A percentile compares a stretch with the other conserved stretches of the same genome.
These are phyloP conservation scores for Lagorchestes hirsutus DNA, from an alignment of 2,797 vertebrate genomes.

Conservation along the genomic window DNA sequence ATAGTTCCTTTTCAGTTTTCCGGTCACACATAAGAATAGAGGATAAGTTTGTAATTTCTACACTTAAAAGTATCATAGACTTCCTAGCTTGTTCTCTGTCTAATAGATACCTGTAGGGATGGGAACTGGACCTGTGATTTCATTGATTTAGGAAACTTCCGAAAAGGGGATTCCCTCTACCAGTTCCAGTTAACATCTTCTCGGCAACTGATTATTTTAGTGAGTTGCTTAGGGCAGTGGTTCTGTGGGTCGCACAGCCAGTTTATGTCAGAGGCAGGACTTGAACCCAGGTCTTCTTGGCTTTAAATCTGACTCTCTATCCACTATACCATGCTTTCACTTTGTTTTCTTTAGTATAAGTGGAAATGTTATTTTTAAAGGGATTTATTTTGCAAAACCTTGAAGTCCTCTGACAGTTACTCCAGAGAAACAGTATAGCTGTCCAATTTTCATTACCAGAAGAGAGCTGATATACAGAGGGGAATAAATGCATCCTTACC, in stretches of 20 bases:
- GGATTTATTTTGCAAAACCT: neutral
- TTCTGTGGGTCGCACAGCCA: neutral
- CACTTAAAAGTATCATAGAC: neutral
- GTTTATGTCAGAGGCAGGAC: neutral
- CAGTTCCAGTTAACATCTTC: neutral
- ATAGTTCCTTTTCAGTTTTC: neutral
- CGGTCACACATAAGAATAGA: neutral
- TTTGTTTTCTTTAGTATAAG: neutral
- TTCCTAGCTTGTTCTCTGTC: neutral
- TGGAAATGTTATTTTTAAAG: neutral
- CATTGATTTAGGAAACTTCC: neutral
- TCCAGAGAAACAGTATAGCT: neutral
- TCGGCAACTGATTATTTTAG: neutral
- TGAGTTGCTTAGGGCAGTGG: neutral
- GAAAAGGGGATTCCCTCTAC: neutral
- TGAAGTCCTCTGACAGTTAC: neutral
- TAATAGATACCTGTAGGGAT: neutral
- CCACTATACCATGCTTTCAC: neutral
- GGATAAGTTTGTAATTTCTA: neutral
- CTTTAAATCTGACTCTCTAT: neutral
- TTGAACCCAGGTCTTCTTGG: neutral
- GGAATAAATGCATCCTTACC: neutral
- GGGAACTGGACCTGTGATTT: neutral
- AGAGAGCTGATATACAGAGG: neutral
- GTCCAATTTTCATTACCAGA: neutral